phyloP scores from a whole-genome alignment of 2,797 vertebrate species.

The Moxostoma hubbsi region DNA sequence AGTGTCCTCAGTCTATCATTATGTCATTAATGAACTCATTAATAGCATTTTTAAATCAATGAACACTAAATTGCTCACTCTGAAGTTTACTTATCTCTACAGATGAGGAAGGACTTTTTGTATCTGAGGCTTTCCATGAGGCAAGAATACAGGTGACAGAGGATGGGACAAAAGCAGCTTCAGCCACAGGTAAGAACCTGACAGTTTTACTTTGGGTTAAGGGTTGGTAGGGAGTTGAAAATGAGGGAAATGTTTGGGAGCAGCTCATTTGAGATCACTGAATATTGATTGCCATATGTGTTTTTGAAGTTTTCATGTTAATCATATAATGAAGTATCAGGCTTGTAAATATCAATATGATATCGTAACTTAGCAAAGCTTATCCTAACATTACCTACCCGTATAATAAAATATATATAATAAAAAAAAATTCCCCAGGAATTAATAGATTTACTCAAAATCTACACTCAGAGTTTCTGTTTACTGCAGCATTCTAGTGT shows the following conservation, averaged over 20 bases:
- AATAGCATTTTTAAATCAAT: too few species aligned
- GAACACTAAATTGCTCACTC: too few species aligned
- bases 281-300: too few species aligned
- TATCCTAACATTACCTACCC: not conserved
- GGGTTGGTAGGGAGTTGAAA: too few species aligned
- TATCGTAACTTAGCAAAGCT: too few species aligned
- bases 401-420: too few species aligned
- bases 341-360: not conserved
- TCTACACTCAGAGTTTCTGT: too few species aligned
- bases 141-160: constrained; percentile 88
- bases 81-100: constrained; percentile 29
- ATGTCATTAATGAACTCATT: too few species aligned
- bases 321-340: not conserved
- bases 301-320: not conserved
- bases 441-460: not conserved
- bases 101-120: constrained; percentile 84
- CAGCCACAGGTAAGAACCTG: constrained; percentile 79
- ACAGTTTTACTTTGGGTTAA: not conserved
- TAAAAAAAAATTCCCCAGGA: not conserved
- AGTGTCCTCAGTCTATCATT: too few species aligned
- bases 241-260: too few species aligned
- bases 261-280: too few species aligned
- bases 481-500: too few species aligned
- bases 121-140: constrained; percentile 88
- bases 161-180: constrained; percentile 85